Base-by-base conservation (phyloP, 2,113 vertebrate genomes). In the Corydoras maculifer region DNA sequence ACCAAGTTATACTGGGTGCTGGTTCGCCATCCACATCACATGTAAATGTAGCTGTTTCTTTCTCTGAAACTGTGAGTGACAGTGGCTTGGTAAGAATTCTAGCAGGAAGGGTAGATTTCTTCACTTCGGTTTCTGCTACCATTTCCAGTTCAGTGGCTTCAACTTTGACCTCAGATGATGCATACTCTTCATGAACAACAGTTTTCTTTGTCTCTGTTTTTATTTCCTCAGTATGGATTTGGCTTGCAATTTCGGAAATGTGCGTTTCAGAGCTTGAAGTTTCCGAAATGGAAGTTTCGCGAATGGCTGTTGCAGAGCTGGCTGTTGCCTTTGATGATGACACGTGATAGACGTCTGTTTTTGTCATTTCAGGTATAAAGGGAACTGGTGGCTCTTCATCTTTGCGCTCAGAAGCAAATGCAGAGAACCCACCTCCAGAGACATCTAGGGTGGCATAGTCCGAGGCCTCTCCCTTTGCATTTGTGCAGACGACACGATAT, bases 361-460 rank as follows among this genome's bases (percentile, higher is more conserved):
- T 93, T 11, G 91, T 93, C 84, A 94, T 86, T 53, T 96, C 92
- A 29, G 93, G 93, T 70, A 98, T 80, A 75, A 92, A 81, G 32
- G 87, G 79, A 62, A 87, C 90, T 65, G 94, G 94, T 58, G 94
- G 90, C 61, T 93, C 90, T 69, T 98, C 96, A 2, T 98, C 95
- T 84, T 79, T 91, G 62, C 91, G 90, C 43, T 84, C 84, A 62
- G 92, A 93, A 35, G 91, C 87, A 62, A 88, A 95, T 68, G 91
- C 90, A 68, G 90, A 89, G 66, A 92, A 98, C 79, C 90, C 93
- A 60, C 88, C 92, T 70, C 86, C 92, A 12, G 92, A 88, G 50
- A 98, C 92, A 72, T 99, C 96, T 61, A 99, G 75, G 0, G 94
- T 98, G 9, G 95, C 94, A 12, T 96, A 98, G 81, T 99, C 96